These are phyloP conservation scores for Ephialtes manifestator DNA, from an alignment of 2,888 invertebrate species.

Conservation along the genomic window DNA sequence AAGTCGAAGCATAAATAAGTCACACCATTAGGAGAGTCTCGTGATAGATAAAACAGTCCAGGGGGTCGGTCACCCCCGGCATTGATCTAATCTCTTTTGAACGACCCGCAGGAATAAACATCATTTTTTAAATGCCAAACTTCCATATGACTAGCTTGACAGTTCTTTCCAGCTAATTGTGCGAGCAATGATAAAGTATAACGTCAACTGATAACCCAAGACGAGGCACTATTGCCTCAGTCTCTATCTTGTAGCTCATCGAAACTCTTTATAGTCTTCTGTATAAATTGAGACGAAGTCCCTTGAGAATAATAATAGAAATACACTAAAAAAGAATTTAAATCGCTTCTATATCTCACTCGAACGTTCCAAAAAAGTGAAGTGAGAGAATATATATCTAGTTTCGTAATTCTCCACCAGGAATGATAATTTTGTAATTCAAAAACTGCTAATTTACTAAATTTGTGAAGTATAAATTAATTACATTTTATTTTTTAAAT, in stretches of 20 bases:
- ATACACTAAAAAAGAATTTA: no score
- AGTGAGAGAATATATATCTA: no score
- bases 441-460: no score
- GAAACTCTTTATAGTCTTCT: not conserved
- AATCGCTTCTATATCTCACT: no score
- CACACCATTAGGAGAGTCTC: not conserved
- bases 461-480: no score
- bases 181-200: not conserved
- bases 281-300: not conserved
- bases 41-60: not conserved
- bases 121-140: slow-evolving; percentile 34
- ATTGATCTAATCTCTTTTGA: not conserved
- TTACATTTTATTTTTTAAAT: no score
- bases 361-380: no score
- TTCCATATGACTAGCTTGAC: not conserved
- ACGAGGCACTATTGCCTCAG: not conserved
- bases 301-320: no score
- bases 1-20: not conserved
- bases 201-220: not conserved
- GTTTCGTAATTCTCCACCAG: no score
- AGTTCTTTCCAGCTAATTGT: slow-evolving; percentile 8
- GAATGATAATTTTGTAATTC: no score
- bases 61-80: not conserved
- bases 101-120: not conserved
- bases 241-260: not conserved